phyloP scores from a whole-genome alignment of 2,888 invertebrate species.

The Megaustenia siamemsis region DNA sequence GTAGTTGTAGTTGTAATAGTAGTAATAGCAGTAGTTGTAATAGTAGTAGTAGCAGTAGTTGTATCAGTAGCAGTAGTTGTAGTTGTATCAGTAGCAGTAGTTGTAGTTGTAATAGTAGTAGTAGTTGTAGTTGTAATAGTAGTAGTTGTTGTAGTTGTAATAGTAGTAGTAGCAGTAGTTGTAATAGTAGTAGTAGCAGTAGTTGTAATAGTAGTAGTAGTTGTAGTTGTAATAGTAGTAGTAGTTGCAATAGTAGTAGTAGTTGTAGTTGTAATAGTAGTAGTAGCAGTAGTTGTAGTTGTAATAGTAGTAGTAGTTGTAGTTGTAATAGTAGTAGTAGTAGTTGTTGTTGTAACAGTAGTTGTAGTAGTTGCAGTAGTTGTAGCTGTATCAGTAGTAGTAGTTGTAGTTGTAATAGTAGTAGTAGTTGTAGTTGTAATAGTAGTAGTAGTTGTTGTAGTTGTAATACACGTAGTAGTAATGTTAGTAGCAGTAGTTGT shows the following conservation, averaged over 20 bases:
- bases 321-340: neutral
- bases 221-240: conserved; percentile 29
- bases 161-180: conserved; percentile 25
- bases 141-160: conserved; percentile 22
- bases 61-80: no score
- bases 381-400: neutral
- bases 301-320: neutral
- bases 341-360: neutral
- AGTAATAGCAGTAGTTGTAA: conserved; percentile 30
- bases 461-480: neutral
- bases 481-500: neutral
- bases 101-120: conserved; percentile 22
- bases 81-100: no score
- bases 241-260: no score
- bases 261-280: neutral
- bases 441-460: neutral
- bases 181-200: conserved; percentile 29
- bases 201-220: no score
- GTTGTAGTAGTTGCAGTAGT: neutral
- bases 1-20: conserved; percentile 23
- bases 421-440: conserved; percentile 1
- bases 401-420: conserved; percentile 14
- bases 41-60: no score
- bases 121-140: conserved; percentile 14
- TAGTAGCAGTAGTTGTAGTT: neutral